A percentile compares a stretch with the other conserved stretches of the same genome.
Evolutionary conservation across 2,113 vertebrate species (phyloP).

Genomic region (Reinhardtius hippoglossoides): DNA sequence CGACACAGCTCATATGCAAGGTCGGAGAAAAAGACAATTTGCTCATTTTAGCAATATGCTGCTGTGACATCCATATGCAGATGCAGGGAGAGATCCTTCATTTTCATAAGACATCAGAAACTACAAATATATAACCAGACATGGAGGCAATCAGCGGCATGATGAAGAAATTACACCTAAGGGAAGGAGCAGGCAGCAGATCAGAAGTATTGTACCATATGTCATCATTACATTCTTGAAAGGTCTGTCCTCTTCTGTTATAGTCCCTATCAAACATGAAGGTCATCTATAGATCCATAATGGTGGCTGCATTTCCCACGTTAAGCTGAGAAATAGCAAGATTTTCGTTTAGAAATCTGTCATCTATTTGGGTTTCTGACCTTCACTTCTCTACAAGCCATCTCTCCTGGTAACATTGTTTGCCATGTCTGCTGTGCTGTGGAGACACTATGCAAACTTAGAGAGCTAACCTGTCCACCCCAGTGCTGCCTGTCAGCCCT

Average conservation of each 20-base stretch:
- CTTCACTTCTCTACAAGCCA: slow-evolving; percentile 56
- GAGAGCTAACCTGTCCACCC: slow-evolving; percentile 64
- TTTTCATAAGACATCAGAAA: slow-evolving; percentile 39
- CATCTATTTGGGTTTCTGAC: slow-evolving; percentile 57
- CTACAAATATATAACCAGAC: slow-evolving; percentile 34
- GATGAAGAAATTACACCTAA: slow-evolving; percentile 27
- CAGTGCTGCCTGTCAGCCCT: slow-evolving; percentile 60
- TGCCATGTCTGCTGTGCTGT: slow-evolving; percentile 53
- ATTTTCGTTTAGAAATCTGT: slow-evolving; percentile 35
- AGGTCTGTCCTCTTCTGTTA: slow-evolving; percentile 46
- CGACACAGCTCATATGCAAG: slow-evolving; percentile 46
- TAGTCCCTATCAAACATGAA: slow-evolving; percentile 46
- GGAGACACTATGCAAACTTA: slow-evolving; percentile 65
- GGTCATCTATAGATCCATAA: slow-evolving; percentile 46
- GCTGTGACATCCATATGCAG: slow-evolving; percentile 49
- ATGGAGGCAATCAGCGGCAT: slow-evolving; percentile 7
- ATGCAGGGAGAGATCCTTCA: slow-evolving; percentile 23
- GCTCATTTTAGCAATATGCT: slow-evolving; percentile 27
- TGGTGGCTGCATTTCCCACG: slow-evolving; percentile 46
- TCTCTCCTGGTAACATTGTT: slow-evolving; percentile 65
- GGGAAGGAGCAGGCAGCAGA: slow-evolving; percentile 40
- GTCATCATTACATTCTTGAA: slow-evolving; percentile 48
- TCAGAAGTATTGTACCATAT: slow-evolving; percentile 16
- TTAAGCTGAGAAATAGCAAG: slow-evolving; percentile 48
- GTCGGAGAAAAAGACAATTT: slow-evolving; percentile 25